Conservation (phyloP, 2,797 vertebrate species). For the Rachycentron canadum region DNA sequence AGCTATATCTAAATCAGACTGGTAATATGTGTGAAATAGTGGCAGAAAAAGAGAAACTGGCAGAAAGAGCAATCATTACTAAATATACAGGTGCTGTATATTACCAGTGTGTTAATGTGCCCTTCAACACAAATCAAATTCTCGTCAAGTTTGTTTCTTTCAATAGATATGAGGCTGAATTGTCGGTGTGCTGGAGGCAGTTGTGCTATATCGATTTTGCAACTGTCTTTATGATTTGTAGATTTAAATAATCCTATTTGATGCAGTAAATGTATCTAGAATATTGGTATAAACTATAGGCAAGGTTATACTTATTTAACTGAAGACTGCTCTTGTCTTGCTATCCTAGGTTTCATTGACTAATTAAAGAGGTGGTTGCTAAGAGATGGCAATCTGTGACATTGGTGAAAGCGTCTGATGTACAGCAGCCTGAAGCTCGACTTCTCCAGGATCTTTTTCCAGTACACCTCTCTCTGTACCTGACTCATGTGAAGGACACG, state of each 20-base stretch:
- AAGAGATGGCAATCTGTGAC: conserved; percentile 82
- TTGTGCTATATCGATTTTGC: not conserved
- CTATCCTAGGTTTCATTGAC: conserved; percentile 70
- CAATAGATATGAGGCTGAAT: no score
- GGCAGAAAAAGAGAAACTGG: not conserved
- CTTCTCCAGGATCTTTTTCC: conserved; percentile 59
- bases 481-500: conserved; percentile 73
- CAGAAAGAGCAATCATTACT: no score
- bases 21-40: not conserved
- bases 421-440: conserved; percentile 71
- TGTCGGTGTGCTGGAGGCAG: not conserved
- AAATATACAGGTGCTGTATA: no score
- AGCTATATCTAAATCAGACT: not conserved
- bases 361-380: conserved; percentile 87
- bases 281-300: not conserved
- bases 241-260: not conserved
- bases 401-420: conserved; percentile 75
- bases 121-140: not conserved
- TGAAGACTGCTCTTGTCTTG: conserved; percentile 54
- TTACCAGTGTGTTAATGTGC: not conserved
- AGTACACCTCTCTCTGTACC: conserved; percentile 47
- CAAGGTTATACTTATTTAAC: conserved; percentile 57
- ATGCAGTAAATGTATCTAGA: not conserved
- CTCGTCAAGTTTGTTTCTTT: not conserved
- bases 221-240: not conserved